Percentiles rank a stretch among this genome's conserved stretches.
These are phyloP conservation scores for Popillia japonica DNA, from an alignment of 1,140 invertebrate species.

Conservation along the genomic window DNA sequence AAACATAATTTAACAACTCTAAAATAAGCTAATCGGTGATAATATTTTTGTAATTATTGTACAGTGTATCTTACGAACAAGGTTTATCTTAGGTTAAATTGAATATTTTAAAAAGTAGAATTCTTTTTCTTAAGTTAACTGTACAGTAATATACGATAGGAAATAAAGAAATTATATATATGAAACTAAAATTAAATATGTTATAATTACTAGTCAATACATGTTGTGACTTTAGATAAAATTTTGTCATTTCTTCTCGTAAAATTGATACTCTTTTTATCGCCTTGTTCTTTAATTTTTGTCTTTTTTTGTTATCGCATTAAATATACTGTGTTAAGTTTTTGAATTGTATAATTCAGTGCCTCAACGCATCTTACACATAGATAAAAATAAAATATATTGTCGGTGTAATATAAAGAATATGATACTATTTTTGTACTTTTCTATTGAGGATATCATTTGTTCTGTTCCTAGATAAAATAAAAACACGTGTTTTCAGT, in stretches of 20 bases:
- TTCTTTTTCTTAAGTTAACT: neutral
- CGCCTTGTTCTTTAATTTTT: neutral
- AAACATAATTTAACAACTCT: neutral
- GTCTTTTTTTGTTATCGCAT: conserved; percentile 29
- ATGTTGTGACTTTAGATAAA: conserved; percentile 33
- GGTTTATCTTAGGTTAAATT: neutral
- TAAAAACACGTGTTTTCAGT: conserved; percentile 11
- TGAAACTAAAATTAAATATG: conserved; percentile 24
- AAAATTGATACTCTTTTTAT: conserved; percentile 1
- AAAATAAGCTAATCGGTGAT: conserved; percentile 21
- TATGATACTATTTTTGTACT: conserved; percentile 41
- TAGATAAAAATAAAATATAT: conserved; percentile 32
- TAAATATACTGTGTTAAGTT: conserved; percentile 25
- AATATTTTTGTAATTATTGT: neutral
- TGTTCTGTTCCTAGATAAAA: conserved; percentile 39
- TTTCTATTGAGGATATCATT: conserved; percentile 38
- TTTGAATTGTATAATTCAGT: conserved; percentile 34
- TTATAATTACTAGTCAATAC: conserved; percentile 31
- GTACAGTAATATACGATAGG: neutral
- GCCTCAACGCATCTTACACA: conserved; percentile 32
- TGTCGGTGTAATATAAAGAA: conserved; percentile 29
- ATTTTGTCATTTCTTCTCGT: neutral
- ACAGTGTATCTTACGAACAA: neutral
- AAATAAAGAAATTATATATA: conserved; percentile 17
- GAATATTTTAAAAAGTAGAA: neutral